Evolutionary conservation across 2,888 invertebrate genomes (phyloP).

Genomic region (Synanthedon andrenaeformis): DNA sequence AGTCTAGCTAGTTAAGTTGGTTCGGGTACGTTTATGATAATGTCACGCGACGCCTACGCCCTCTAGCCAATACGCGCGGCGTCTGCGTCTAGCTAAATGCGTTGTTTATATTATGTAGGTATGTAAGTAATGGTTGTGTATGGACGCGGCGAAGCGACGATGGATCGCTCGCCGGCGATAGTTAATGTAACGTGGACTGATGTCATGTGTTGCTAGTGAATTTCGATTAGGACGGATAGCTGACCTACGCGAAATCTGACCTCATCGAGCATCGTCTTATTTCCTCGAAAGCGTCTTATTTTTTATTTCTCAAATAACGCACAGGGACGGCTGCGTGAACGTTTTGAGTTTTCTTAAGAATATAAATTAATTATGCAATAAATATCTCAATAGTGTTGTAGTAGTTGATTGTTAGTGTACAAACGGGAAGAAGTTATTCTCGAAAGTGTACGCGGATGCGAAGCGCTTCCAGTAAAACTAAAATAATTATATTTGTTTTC

Average conservation of each 20-base stretch:
- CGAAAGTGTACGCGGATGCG: no score
- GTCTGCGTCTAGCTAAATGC: constrained; percentile 29
- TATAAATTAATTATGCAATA: no score
- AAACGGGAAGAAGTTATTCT: no score
- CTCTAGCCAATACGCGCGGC: background rate
- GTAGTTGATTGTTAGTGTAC: no score
- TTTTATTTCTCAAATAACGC: background rate
- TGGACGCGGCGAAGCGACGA: constrained; percentile 2
- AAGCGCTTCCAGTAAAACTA: no score
- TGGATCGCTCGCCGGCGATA: constrained; percentile 4
- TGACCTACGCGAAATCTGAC: no score
- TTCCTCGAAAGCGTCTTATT: no score
- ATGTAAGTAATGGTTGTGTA: constrained; percentile 16
- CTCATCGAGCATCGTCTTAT: no score
- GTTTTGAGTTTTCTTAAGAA: no score
- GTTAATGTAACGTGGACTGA: background rate
- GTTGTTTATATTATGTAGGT: constrained; percentile 19
- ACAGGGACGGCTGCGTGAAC: no score
- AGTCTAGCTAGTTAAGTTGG: constrained; percentile 21
- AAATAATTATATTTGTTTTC: no score
- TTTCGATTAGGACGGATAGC: background rate
- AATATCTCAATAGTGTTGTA: no score
- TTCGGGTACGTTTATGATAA: constrained; percentile 9
- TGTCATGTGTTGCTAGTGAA: background rate
- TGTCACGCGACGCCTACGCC: background rate